These are phyloP conservation scores for Sanderia malayensis DNA, from an alignment of 30 jellyfish, hydroid and myxozoan genomes.

Conservation along the genomic window DNA sequence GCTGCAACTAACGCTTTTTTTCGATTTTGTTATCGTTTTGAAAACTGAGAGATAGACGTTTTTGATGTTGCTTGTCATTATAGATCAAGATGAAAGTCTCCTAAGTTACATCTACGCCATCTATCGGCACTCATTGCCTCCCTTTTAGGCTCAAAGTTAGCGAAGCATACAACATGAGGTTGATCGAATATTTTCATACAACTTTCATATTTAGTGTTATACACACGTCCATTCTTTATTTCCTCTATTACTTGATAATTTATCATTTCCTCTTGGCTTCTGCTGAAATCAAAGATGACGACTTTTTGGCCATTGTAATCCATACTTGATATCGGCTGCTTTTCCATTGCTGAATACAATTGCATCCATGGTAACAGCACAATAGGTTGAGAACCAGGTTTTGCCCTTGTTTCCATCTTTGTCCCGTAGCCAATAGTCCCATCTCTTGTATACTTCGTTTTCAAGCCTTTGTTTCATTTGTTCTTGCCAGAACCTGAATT, in stretches of 20 bases:
- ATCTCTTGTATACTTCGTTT: neutral
- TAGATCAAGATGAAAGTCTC: neutral
- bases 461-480: neutral
- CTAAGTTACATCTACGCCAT: neutral
- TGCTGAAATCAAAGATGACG: conserved; percentile 18
- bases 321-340: conserved; percentile 19
- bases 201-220: conserved; percentile 12
- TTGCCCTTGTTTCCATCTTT: conserved; percentile 21
- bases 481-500: neutral
- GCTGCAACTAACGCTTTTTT: conserved; percentile 36
- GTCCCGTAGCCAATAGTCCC: conserved; percentile 12
- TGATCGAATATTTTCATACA: neutral
- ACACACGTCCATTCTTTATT: conserved; percentile 5
- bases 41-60: neutral
- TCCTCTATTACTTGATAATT: neutral
- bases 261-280: conserved; percentile 11
- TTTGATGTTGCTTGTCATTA: neutral
- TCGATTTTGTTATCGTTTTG: conserved; percentile 9
- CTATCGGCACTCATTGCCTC: conserved; percentile 3
- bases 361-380: neutral
- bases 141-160: conserved; percentile 12
- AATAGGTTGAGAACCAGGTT: conserved; percentile 4
- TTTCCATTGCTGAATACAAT: neutral
- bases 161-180: conserved; percentile 9
- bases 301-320: neutral